phyloP scores from a whole-genome alignment of 2,888 invertebrate genomes.

The Synergus gifuensis region DNA sequence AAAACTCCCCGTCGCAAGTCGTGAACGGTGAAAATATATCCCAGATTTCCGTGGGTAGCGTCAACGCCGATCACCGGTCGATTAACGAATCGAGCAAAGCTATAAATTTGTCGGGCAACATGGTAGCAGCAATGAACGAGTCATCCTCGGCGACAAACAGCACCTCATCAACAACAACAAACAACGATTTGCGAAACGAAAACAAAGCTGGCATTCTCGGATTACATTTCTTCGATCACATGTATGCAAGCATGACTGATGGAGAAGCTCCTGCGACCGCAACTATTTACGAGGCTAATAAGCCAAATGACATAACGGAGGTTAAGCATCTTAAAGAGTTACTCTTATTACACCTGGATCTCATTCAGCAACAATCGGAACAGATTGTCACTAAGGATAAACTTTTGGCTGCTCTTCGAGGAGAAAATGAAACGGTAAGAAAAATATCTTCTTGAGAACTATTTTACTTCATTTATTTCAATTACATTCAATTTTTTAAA shows the following conservation, averaged over 20 bases:
- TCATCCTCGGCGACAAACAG: constrained; percentile 67
- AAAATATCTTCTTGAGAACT: neutral
- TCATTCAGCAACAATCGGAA: constrained; percentile 94
- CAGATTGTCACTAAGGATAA: constrained; percentile 89
- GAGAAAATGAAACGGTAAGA: constrained; percentile 89
- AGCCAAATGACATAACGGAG: constrained; percentile 78
- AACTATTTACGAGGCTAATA: constrained; percentile 71
- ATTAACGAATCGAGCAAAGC: neutral
- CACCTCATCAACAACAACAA: constrained; percentile 54
- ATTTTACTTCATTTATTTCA: neutral
- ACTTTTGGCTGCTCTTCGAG: constrained; percentile 84
- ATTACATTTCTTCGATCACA: constrained; percentile 85
- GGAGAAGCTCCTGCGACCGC: constrained; percentile 70
- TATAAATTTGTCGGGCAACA: constrained; percentile 53
- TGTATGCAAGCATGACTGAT: constrained; percentile 83
- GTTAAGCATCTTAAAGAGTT: constrained; percentile 88
- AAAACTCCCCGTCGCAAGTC: constrained; percentile 68
- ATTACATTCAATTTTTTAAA: neutral
- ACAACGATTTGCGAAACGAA: constrained; percentile 52
- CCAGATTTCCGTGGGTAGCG: constrained; percentile 7
- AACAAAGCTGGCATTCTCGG: constrained; percentile 78
- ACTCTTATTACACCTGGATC: constrained; percentile 89
- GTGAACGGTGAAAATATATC: constrained; percentile 71
- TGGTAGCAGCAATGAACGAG: constrained; percentile 78
- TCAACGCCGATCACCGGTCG: constrained; percentile 46